Conservation (phyloP, 2,888 invertebrate genomes). For the Eristalinus aeneus region DNA sequence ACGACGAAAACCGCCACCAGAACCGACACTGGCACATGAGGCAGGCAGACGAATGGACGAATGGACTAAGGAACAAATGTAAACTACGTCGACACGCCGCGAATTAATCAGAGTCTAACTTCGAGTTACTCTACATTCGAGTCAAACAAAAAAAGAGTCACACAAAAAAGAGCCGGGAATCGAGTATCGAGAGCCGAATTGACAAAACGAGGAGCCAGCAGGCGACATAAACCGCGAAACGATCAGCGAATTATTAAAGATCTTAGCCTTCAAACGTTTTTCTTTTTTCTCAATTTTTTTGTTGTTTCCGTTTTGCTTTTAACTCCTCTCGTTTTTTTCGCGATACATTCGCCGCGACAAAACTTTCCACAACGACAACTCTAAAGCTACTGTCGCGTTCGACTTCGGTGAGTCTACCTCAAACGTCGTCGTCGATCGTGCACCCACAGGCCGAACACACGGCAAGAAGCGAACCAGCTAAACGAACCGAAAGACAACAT, state of each 20-base stretch:
- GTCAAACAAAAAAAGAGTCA: neutral
- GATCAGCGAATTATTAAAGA: slow-evolving; percentile 27
- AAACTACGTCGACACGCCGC: slow-evolving; percentile 4
- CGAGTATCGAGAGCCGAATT: slow-evolving; percentile 1
- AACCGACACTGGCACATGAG: slow-evolving; percentile 34
- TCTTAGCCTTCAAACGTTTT: neutral
- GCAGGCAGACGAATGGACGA: neutral
- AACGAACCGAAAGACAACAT: neutral
- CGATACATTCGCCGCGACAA: slow-evolving; percentile 23
- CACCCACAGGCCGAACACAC: slow-evolving; percentile 22
- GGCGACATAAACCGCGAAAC: slow-evolving; percentile 45
- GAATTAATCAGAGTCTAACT: slow-evolving; percentile 45
- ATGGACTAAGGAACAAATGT: slow-evolving; percentile 3
- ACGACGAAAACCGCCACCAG: slow-evolving; percentile 15
- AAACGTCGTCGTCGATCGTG: slow-evolving; percentile 22
- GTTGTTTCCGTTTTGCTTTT: neutral
- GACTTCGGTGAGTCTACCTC: slow-evolving; percentile 48
- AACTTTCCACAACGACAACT: slow-evolving; percentile 66
- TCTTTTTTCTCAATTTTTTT: neutral
- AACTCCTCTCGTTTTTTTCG: neutral
- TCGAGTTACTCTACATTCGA: neutral
- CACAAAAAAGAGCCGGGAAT: neutral
- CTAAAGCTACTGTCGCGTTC: slow-evolving; percentile 60
- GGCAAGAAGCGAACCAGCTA: neutral
- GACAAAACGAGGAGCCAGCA: slow-evolving; percentile 17